Evolutionary conservation across 2,888 invertebrate species (phyloP).

Genomic region (Apotomis capreana): DNA sequence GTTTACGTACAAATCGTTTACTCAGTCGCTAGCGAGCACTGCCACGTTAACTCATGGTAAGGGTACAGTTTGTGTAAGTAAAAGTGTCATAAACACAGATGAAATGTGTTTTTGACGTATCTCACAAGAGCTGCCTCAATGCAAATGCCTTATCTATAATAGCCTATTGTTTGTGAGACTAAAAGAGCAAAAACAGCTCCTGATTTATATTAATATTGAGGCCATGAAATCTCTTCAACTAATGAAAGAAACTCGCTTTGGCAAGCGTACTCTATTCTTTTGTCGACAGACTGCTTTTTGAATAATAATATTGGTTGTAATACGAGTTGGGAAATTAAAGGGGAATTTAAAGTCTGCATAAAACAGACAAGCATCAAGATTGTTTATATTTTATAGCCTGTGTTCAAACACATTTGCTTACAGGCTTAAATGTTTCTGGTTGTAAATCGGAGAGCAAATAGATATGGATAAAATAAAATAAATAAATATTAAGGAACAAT

Average conservation of each 20-base stretch:
- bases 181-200: slow-evolving; percentile 29
- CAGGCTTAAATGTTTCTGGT: too few species aligned
- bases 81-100: neutral
- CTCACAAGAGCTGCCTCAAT: slow-evolving; percentile 1
- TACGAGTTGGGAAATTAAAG: neutral
- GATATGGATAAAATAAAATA: too few species aligned
- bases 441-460: too few species aligned
- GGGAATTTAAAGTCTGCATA: neutral
- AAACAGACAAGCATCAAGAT: neutral
- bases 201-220: slow-evolving; percentile 23
- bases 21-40: too few species aligned
- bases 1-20: too few species aligned
- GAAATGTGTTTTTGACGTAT: slow-evolving; percentile 22
- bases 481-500: too few species aligned
- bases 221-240: neutral
- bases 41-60: too few species aligned
- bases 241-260: neutral
- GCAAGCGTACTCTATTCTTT: neutral
- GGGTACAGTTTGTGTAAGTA: too few species aligned
- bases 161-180: slow-evolving; percentile 32
- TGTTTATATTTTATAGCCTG: neutral
- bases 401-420: too few species aligned
- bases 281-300: neutral
- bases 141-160: slow-evolving; percentile 37
- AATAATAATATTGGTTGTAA: neutral